Conservation (phyloP, 2,888 invertebrate genomes). For the Xylocampa areola region DNA sequence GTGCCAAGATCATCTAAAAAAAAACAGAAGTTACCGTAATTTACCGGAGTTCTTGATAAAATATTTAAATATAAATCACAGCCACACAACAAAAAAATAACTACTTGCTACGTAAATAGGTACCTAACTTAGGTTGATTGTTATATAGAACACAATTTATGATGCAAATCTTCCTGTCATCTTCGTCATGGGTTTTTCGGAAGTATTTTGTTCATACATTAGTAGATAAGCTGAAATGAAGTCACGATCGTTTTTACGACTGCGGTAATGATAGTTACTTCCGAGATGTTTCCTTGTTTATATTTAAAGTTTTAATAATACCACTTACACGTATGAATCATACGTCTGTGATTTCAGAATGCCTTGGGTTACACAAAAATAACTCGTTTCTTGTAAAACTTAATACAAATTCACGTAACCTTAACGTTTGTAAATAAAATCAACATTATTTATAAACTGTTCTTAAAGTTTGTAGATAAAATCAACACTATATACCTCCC, state of each 20-base stretch:
- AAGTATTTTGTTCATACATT: constrained; percentile 21
- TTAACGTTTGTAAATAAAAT: constrained; percentile 20
- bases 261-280: constrained; percentile 62
- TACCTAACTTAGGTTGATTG: too few species aligned
- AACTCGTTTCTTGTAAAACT: constrained; percentile 9
- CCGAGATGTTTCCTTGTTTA: constrained; percentile 69
- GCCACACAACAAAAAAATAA: too few species aligned
- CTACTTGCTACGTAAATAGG: too few species aligned
- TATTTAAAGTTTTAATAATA: constrained; percentile 45
- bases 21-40: too few species aligned
- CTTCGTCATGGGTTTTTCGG: constrained; percentile 34
- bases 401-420: constrained; percentile 1
- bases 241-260: constrained; percentile 57
- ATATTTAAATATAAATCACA: too few species aligned
- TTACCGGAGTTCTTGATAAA: too few species aligned
- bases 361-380: constrained; percentile 39
- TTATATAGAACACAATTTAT: constrained; percentile 3
- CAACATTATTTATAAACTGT: constrained; percentile 45
- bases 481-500: too few species aligned
- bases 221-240: constrained; percentile 30
- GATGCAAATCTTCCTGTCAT: constrained; percentile 25
- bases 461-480: constrained; percentile 5
- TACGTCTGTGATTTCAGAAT: constrained; percentile 30
- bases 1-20: too few species aligned
- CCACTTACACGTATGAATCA: constrained; percentile 40